phyloP scores from a whole-genome alignment of 2,797 vertebrate genomes.

The Lutjanus argentimaculatus region DNA sequence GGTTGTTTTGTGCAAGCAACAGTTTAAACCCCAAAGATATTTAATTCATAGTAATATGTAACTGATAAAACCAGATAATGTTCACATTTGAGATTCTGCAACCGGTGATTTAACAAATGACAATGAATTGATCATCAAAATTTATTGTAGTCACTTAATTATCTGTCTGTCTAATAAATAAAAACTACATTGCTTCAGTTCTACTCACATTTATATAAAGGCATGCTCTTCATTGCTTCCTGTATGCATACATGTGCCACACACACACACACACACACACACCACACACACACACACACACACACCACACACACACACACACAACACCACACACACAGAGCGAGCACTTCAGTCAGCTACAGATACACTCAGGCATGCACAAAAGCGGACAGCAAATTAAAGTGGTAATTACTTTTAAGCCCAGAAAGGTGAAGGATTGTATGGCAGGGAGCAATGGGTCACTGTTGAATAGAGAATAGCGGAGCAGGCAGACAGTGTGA shows the following conservation, averaged over 20 bases:
- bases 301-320: constrained; percentile 12
- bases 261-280: constrained; percentile 31
- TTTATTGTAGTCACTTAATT: constrained; percentile 11
- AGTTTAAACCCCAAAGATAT: not conserved
- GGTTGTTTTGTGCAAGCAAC: not conserved
- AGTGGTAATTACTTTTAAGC: constrained; percentile 89
- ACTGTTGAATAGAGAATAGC: constrained; percentile 82
- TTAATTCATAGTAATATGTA: not conserved
- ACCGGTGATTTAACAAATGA: constrained; percentile 13
- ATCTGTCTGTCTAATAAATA: constrained; percentile 32
- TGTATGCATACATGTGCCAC: constrained; percentile 46
- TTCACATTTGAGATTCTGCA: constrained; percentile 1
- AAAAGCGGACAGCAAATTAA: constrained; percentile 87
- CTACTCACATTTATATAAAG: constrained; percentile 42
- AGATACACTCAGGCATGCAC: constrained; percentile 81
- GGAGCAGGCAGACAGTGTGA: constrained; percentile 79
- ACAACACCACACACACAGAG: constrained; percentile 38
- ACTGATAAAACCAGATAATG: constrained; percentile 6
- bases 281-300: constrained; percentile 26
- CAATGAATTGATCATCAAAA: constrained; percentile 10
- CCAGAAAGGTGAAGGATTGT: constrained; percentile 84
- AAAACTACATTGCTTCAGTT: constrained; percentile 37
- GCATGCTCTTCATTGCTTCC: constrained; percentile 26
- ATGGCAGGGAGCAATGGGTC: constrained; percentile 83
- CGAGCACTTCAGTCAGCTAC: constrained; percentile 71